Conservation (phyloP, 2,888 invertebrate species). For the Drosophila prostipennis region DNA sequence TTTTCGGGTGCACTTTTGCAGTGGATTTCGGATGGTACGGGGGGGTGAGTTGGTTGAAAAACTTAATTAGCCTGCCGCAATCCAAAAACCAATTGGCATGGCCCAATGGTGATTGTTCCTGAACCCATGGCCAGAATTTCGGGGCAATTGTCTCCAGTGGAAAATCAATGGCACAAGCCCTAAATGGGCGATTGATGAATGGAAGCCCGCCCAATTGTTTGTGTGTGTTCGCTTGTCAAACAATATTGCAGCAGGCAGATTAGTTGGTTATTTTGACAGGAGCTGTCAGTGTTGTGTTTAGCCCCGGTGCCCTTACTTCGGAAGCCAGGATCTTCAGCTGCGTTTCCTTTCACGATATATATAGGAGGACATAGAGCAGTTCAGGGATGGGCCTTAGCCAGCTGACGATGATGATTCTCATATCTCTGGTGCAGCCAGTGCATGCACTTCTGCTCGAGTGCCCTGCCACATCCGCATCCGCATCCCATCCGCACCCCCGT, state of each 20-base stretch:
- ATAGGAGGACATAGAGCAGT: background rate
- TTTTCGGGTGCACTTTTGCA: conserved; percentile 5
- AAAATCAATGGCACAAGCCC: conserved; percentile 38
- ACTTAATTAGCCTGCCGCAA: conserved; percentile 40
- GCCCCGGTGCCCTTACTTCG: conserved; percentile 19
- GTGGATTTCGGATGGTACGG: background rate
- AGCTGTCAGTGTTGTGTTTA: conserved; percentile 75
- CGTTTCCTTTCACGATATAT: conserved; percentile 13
- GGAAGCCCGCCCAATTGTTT: background rate
- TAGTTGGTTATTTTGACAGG: conserved; percentile 76
- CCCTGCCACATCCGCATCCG: conserved; percentile 35
- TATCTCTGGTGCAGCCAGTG: conserved; percentile 64
- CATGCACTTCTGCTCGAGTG: conserved; percentile 73
- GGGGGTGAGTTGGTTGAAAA: conserved; percentile 1
- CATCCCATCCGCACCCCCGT: conserved; percentile 8
- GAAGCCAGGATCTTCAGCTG: conserved; percentile 32
- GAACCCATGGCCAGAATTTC: conserved; percentile 19
- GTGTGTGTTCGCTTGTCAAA: conserved; percentile 50
- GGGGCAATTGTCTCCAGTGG: conserved; percentile 18
- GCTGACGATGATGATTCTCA: conserved; percentile 69
- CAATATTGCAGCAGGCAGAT: conserved; percentile 67
- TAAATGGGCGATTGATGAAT: conserved; percentile 5
- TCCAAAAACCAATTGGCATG: conserved; percentile 44
- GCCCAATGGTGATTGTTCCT: conserved; percentile 17
- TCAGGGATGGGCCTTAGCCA: conserved; percentile 15